Base-by-base conservation (phyloP, 2,797 vertebrate genomes). In the Pachyuromys duprasi region DNA sequence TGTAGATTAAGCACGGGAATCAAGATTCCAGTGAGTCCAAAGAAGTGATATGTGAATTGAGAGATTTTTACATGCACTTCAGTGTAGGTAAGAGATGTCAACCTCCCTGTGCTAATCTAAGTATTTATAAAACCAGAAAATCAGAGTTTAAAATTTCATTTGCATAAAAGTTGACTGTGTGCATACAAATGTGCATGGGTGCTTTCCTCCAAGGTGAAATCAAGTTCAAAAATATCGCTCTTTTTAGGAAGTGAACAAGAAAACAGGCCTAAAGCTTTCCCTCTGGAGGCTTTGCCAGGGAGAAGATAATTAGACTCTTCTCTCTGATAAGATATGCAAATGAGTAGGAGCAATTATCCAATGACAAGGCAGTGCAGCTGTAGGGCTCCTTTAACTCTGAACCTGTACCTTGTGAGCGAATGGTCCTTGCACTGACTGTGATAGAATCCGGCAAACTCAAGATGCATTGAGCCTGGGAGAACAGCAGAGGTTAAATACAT, bases 251-350 rank as follows among this genome's bases (percentile, higher is more conserved):
- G 2, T 6, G 12, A 18, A 39, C 53, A 69, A 17, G 17, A 26
- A 81, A 90, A 53, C 55, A 76, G n/a, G 17, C 22, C 31, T 26
- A 28, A 11, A 86, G 53, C 2, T 42, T 93, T 79, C 62, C 75
- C 92, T 87, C 75, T 12, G 18, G 63, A 90, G 36, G 78, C 31
- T 88, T 62, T 84, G 18, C 82, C 69, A 70, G 15, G 45, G 31
- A 88, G 42, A 45, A 93, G 33, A 95, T 86, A 89, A 86, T 89
- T 80, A 86, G 8, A 15, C 82, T 80, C 33, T 24, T 90, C 60
- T 82, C 14, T 90, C 84, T 89, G 79, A 90, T 91, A 80, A 93
- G 86, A 92, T 79, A 81, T 95, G 92, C 92, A 93, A 91, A 78
- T 42, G 39, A 92, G 81, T 75, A 63, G 28, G 45, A 78, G 60